Base-by-base conservation (phyloP, 2,888 invertebrate species). In the Lacanobia wlatinum region DNA sequence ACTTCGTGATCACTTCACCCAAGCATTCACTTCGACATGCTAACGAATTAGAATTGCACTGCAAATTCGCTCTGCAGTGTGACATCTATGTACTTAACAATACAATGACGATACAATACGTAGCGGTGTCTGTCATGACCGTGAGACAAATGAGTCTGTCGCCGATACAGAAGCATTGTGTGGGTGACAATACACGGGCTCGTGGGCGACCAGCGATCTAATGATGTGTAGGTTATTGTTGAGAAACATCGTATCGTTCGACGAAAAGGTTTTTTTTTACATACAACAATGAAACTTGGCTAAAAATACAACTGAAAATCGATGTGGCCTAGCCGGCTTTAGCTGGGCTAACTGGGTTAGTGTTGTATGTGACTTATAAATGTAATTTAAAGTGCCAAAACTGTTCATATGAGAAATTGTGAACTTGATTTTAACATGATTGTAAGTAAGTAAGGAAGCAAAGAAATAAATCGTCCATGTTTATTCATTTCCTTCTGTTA, bases 101-200 rank as follows among this genome's bases (percentile, higher is more conserved):
- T 16, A 61, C 53, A 73, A 46, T 73, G 38, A 53, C n/a, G 38
- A 38, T 38, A 38, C n/a, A 28, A 40, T 23, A 21, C 48, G 40
- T 23, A 46, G 18, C 72, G 18, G 12, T 0, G 38, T 43, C n/a
- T 56, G 52, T 43, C 40, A 21, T 10, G 40, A 40, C n/a, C n/a
- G n/a, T n/a, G n/a, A n/a, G 79, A 81, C 79, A 80, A 73, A 77
- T 72, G 77, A 69, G 55, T 68, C 48, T 46, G 58, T 66, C 43
- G 61, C 14, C 60, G 60, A 76, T 71, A 68, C 18, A 66, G 58
- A 50, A 65, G 56, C 18, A 61, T 65, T 65, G 61, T 68, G 65
- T 72, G 34, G 28, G 38, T 34, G 81, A 60, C 60, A 73, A 43
- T 50, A 38, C 10, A 6, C 48, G 34, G 10, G 34, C 40, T 64